A percentile compares a stretch with the other conserved stretches of the same genome.
phyloP scores from a whole-genome alignment of 2,113 vertebrate genomes.

The Charina bottae region DNA sequence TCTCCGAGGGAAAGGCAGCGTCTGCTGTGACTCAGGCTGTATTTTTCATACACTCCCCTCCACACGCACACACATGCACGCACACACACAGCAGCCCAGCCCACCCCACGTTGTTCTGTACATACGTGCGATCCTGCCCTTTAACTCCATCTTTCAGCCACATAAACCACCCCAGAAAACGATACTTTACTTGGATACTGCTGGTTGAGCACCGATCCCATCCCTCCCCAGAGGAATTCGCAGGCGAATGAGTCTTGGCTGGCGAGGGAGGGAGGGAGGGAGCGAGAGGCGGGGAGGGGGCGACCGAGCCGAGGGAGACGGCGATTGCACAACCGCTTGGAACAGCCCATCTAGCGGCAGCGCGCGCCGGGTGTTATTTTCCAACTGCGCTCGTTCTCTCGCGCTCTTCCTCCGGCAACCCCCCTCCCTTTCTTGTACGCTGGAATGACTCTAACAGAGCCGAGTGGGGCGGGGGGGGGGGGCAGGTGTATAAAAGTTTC shows the following conservation, averaged over 20 bases:
- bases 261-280: slow-evolving; percentile 57
- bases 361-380: slow-evolving; percentile 63
- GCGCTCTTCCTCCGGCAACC: background rate
- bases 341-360: slow-evolving; percentile 73
- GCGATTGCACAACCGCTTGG: slow-evolving; percentile 68
- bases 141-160: slow-evolving; percentile 70
- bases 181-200: slow-evolving; percentile 74
- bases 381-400: slow-evolving; percentile 39
- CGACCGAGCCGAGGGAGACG: slow-evolving; percentile 41
- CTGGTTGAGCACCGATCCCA: slow-evolving; percentile 76
- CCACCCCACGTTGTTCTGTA: slow-evolving; percentile 70
- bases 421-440: slow-evolving; percentile 24
- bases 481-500: slow-evolving; percentile 87
- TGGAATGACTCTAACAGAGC: slow-evolving; percentile 75
- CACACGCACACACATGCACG: slow-evolving; percentile 25
- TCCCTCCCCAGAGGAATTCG: slow-evolving; percentile 65
- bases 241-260: slow-evolving; percentile 63
- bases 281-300: slow-evolving; percentile 50
- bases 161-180: slow-evolving; percentile 59
- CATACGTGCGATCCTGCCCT: slow-evolving; percentile 67
- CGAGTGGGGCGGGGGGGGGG: slow-evolving; percentile 68
- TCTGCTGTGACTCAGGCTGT: background rate
- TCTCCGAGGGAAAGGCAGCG: slow-evolving; percentile 45
- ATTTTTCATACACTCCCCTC: background rate
- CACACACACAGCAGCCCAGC: slow-evolving; percentile 55